A percentile compares a stretch with the other conserved stretches of the same genome.
Evolutionary conservation across 2,888 invertebrate genomes (phyloP).

Genomic region (Sisyra nigra): DNA sequence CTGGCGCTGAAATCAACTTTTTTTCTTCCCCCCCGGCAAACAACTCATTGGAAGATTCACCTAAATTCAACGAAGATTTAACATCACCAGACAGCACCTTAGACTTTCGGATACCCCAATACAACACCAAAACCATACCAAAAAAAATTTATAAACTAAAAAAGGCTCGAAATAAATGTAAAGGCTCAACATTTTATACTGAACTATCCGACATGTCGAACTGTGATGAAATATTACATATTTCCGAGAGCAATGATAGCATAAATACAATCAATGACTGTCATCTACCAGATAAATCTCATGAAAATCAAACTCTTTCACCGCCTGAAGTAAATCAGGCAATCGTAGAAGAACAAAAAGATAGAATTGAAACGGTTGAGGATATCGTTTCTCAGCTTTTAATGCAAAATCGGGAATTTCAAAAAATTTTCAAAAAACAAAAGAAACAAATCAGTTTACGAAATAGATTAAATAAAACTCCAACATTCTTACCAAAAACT

Average conservation of each 20-base stretch:
- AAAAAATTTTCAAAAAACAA: slow-evolving; percentile 59
- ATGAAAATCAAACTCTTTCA: slow-evolving; percentile 14
- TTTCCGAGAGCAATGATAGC: slow-evolving; percentile 22
- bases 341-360: slow-evolving; percentile 2
- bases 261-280: slow-evolving; percentile 16
- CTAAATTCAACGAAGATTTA: background rate
- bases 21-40: slow-evolving; percentile 16
- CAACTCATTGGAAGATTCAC: slow-evolving; percentile 22
- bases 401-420: slow-evolving; percentile 70
- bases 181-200: slow-evolving; percentile 45
- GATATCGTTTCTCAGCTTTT: slow-evolving; percentile 68
- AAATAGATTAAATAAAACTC: slow-evolving; percentile 26
- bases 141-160: slow-evolving; percentile 55
- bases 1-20: slow-evolving; percentile 28
- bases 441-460: slow-evolving; percentile 31
- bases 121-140: slow-evolving; percentile 50
- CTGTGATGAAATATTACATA: slow-evolving; percentile 33
- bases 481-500: slow-evolving; percentile 8
- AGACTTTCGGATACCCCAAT: slow-evolving; percentile 24
- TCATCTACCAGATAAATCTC: slow-evolving; percentile 26
- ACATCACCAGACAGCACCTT: background rate
- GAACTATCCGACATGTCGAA: slow-evolving; percentile 46
- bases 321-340: slow-evolving; percentile 11
- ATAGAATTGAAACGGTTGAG: slow-evolving; percentile 38
- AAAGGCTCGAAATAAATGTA: slow-evolving; percentile 42